Percentiles rank a stretch among this genome's conserved stretches.
phyloP scores from a whole-genome alignment of 2,113 vertebrate species.

The Pteruthius melanotis region DNA sequence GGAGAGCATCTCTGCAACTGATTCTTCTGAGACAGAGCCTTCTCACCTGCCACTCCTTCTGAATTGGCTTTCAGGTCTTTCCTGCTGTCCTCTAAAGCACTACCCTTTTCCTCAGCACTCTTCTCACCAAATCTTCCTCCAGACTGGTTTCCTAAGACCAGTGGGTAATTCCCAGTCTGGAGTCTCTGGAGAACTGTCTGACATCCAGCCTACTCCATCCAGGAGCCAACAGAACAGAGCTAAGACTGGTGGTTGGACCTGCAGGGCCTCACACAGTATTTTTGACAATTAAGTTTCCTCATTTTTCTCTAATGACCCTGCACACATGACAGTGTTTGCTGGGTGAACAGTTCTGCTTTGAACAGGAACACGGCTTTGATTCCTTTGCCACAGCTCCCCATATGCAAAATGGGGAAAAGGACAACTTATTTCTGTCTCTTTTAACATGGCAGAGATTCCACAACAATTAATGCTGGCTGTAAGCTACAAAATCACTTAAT shows the following conservation, averaged over 20 bases:
- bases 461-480: background rate
- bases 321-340: background rate
- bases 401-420: background rate
- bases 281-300: background rate
- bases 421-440: background rate
- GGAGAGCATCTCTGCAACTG: background rate
- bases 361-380: background rate
- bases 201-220: background rate
- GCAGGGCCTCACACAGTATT: background rate
- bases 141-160: background rate
- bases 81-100: background rate
- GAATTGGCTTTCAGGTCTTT: background rate
- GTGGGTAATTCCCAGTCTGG: background rate
- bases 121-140: background rate
- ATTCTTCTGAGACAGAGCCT: background rate
- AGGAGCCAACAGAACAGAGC: background rate
- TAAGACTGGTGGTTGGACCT: background rate
- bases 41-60: background rate
- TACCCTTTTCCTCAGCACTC: background rate
- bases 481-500: background rate
- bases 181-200: background rate
- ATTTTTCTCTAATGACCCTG: background rate
- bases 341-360: background rate
- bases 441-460: background rate
- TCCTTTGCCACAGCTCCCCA: background rate